Evolutionary conservation across 92 coral and sea anemone genomes (phyloP), one percentile per base, ranked within the genome.

Genomic region (Actinernus sp.): DNA sequence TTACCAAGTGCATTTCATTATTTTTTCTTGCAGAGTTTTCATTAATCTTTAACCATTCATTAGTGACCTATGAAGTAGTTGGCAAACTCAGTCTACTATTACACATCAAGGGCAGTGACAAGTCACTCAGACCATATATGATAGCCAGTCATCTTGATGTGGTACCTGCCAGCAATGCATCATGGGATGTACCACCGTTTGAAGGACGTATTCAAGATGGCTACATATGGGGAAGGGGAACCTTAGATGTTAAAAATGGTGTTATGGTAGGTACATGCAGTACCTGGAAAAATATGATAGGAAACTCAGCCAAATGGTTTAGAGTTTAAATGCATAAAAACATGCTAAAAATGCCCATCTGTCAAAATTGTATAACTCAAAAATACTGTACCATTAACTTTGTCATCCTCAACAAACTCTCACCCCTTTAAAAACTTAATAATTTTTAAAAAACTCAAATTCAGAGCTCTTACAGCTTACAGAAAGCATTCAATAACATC

Each of bases 101-200:
- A 32, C 72, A 80, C 8, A 52, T 93, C 44, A 81, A 68, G 41
- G 98, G 98, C 18, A 83, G 84, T 49, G 77, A 90, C 30, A 34
- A 81, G 0, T 20, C 81, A 0, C 74, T 93, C 5, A 85, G 56
- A 36, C 98, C 98, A 0, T 93, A 85, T 38, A 74, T 93, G 34
- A 84, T 93, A 32, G 92, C 92, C 17, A 74, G 91, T 41, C 98
- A 93, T 79, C 70, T 93, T 56, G 98, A 93, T 77, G 98, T 93
- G 29, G 98, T 93, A 37, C 96, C 96, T 31, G 98, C 95, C 26
- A 85, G 80, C 78, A 85, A 78, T 82, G 96, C 84, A 44, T 82
- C 78, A 36, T 93, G 98, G 98, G 96, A 93, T 53, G 93, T 86
- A 14, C 91, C 91, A 16, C 98, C 96, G 18, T 93, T 93, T 78